Evolutionary conservation across 2,797 vertebrate species (phyloP).

Genomic region (Geotrypetes seraphini): DNA sequence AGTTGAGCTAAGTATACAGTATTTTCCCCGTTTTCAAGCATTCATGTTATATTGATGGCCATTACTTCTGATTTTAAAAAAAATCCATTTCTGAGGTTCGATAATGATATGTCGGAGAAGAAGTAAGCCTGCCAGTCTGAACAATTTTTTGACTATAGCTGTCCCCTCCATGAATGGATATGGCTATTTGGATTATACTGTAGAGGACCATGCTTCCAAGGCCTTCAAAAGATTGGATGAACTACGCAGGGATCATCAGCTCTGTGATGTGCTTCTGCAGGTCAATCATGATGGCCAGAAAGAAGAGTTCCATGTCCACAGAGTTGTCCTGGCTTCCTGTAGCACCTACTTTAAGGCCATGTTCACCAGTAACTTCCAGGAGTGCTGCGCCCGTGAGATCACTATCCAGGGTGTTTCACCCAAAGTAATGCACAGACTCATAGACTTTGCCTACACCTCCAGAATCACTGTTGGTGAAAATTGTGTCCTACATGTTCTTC

Average conservation of each 20-base stretch:
- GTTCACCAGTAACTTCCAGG: constrained; percentile 71
- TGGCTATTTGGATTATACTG: constrained; percentile 65
- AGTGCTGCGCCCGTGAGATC: constrained; percentile 58
- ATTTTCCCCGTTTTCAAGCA: too few relatives aligned
- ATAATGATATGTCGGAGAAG: constrained; percentile 61
- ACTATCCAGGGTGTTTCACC: constrained; percentile 63
- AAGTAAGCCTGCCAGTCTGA: constrained; percentile 34
- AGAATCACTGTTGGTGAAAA: constrained; percentile 66
- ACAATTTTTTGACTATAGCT: constrained; percentile 54
- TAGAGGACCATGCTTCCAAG: constrained; percentile 56
- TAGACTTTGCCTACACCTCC: constrained; percentile 71
- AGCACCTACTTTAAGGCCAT: constrained; percentile 74
- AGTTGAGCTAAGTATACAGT: too few relatives aligned
- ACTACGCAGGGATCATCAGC: constrained; percentile 50
- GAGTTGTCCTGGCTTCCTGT: constrained; percentile 65
- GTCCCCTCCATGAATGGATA: constrained; percentile 65
- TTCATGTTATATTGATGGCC: too few relatives aligned
- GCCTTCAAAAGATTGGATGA: constrained; percentile 61
- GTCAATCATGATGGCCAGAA: constrained; percentile 56
- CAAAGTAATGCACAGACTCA: constrained; percentile 59
- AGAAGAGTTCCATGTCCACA: constrained; percentile 66
- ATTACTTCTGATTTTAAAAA: too few relatives aligned
- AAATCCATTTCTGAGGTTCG: not conserved
- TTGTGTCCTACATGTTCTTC: constrained; percentile 62
- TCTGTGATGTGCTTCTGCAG: constrained; percentile 65